phyloP scores from a whole-genome alignment of 2,888 invertebrate genomes.

The Scaptomyza tumidula region DNA sequence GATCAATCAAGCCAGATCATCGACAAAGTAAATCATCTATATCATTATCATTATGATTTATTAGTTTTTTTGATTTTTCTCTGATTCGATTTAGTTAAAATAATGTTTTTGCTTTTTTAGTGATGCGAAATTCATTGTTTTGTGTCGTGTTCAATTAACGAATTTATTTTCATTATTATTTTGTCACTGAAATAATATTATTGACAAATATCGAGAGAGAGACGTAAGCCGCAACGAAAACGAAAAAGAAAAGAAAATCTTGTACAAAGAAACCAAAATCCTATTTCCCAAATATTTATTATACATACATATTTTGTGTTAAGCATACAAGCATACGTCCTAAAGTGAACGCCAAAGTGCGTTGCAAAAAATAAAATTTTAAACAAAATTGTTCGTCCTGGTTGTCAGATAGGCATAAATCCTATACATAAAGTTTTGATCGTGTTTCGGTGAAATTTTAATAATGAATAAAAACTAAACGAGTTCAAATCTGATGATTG shows the following conservation, averaged over 20 bases:
- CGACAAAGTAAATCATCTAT: constrained; percentile 81
- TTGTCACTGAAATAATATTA: constrained; percentile 78
- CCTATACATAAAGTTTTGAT: constrained; percentile 38
- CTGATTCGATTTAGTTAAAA: constrained; percentile 49
- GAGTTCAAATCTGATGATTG: constrained; percentile 26
- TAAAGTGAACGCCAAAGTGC: constrained; percentile 24
- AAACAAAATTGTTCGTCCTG: constrained; percentile 49
- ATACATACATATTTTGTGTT: constrained; percentile 34
- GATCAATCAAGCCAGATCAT: constrained; percentile 89
- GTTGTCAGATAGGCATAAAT: constrained; percentile 38
- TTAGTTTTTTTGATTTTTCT: constrained; percentile 1
- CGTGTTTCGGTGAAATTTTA: constrained; percentile 69
- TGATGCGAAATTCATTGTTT: constrained; percentile 69
- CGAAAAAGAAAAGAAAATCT: constrained; percentile 16
- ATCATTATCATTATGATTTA: not conserved
- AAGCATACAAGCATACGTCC: constrained; percentile 66
- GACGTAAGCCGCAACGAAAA: constrained; percentile 26
- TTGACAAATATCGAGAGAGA: constrained; percentile 63
- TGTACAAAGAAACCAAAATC: constrained; percentile 46
- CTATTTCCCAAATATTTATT: constrained; percentile 37
- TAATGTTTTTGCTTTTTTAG: constrained; percentile 68
- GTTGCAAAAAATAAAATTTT: constrained; percentile 44
- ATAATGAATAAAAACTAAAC: constrained; percentile 62
- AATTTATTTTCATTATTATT: constrained; percentile 80
- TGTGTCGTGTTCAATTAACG: constrained; percentile 46